phyloP scores from a whole-genome alignment of 1,140 invertebrate species.

The Brachionus koreanus region DNA sequence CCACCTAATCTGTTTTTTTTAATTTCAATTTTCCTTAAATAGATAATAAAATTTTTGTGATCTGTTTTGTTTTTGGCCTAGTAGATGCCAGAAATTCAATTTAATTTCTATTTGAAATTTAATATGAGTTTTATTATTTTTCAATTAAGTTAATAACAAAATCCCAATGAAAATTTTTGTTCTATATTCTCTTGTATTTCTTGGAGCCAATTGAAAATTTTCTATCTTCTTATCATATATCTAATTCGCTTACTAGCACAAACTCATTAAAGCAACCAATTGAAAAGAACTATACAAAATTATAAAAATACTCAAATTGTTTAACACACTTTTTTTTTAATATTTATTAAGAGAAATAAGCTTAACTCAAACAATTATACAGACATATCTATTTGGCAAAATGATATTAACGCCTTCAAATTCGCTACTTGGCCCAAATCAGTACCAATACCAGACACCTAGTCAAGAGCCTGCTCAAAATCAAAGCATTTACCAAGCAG shows the following conservation, averaged over 20 bases:
- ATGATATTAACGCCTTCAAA: constrained; percentile 26
- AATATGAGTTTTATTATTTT: constrained; percentile 41
- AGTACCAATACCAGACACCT: constrained; percentile 7
- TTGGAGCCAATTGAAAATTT: background rate
- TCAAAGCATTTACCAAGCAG: background rate
- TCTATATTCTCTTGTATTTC: background rate
- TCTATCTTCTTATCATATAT: background rate
- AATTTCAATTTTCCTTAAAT: background rate
- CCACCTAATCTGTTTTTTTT: background rate
- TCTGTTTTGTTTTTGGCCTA: constrained; percentile 16
- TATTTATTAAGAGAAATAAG: constrained; percentile 5
- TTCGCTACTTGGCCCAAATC: background rate
- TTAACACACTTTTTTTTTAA: background rate
- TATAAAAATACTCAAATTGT: background rate
- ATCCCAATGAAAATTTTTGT: background rate
- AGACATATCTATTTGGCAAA: background rate
- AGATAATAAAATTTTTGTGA: constrained; percentile 31
- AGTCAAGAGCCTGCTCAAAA: background rate
- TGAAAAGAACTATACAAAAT: background rate
- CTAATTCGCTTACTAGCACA: background rate
- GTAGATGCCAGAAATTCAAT: constrained; percentile 20
- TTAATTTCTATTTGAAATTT: constrained; percentile 28
- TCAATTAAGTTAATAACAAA: constrained; percentile 32
- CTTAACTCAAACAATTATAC: background rate
- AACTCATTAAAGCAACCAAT: background rate